These are phyloP conservation scores for Pelochelys cantorii DNA, from an alignment of 2,797 vertebrate genomes.

Conservation along the genomic window DNA sequence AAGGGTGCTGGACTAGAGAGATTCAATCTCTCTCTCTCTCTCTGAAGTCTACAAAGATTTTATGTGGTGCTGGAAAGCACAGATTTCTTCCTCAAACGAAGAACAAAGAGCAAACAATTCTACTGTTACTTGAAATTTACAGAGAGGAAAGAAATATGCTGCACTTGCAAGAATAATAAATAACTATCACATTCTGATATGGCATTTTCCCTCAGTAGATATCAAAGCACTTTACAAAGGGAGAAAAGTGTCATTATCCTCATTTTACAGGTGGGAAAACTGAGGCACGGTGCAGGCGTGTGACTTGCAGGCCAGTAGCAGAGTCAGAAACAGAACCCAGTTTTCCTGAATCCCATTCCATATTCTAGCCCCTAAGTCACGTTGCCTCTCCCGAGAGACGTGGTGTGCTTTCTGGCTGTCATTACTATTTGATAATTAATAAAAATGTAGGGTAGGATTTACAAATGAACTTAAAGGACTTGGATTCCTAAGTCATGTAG, in stretches of 20 bases:
- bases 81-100: background rate
- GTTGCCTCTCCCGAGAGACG: background rate
- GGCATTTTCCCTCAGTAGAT: background rate
- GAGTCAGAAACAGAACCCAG: background rate
- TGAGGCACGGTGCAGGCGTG: background rate
- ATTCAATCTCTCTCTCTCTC: too few relatives aligned
- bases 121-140: background rate
- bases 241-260: background rate
- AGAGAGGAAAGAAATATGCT: background rate
- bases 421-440: background rate
- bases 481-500: background rate
- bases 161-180: background rate
- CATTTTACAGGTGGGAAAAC: background rate
- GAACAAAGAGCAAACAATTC: background rate
- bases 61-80: background rate
- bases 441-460: background rate
- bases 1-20: too few relatives aligned
- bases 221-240: background rate
- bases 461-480: background rate
- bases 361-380: background rate
- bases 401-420: background rate
- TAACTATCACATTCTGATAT: background rate
- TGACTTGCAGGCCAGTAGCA: background rate
- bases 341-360: background rate
- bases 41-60: background rate